Conservation (phyloP, 2,888 invertebrate species). For the Micoletzkya japonica region DNA sequence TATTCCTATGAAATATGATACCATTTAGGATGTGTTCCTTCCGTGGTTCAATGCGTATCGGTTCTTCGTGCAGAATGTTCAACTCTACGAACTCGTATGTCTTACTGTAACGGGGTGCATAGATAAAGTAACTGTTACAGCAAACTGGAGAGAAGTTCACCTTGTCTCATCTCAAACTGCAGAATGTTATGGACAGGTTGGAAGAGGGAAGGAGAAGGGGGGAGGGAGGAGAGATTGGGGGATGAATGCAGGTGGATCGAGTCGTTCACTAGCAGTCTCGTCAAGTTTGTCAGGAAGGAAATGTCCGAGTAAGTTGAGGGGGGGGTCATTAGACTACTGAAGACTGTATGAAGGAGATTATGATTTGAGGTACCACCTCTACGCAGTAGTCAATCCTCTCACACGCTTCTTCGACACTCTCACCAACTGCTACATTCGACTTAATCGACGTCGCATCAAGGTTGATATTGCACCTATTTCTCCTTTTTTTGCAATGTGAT, state of each 20-base stretch:
- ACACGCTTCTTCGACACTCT: slow-evolving; percentile 95
- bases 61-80: slow-evolving; percentile 90
- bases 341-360: not conserved
- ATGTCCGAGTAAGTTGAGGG: slow-evolving; percentile 72
- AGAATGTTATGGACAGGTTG: not conserved
- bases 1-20: slow-evolving; percentile 69
- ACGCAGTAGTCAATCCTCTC: slow-evolving; percentile 89
- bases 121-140: not conserved
- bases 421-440: slow-evolving; percentile 97
- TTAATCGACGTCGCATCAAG: slow-evolving; percentile 91
- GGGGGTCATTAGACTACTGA: not conserved
- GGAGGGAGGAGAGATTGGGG: slow-evolving; percentile 46
- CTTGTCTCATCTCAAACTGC: no score
- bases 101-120: not conserved
- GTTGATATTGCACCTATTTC: slow-evolving; percentile 51
- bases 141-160: slow-evolving; percentile 11
- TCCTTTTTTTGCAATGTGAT: not conserved
- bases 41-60: slow-evolving; percentile 83
- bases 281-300: slow-evolving; percentile 84
- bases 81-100: slow-evolving; percentile 74
- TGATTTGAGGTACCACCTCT: slow-evolving; percentile 79
- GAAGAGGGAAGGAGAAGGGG: not conserved
- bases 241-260: slow-evolving; percentile 97
- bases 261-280: slow-evolving; percentile 89
- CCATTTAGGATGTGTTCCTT: slow-evolving; percentile 93